Evolutionary conservation across 2,797 vertebrate genomes (phyloP).

Genomic region (Periophthalmus magnuspinnatus): DNA sequence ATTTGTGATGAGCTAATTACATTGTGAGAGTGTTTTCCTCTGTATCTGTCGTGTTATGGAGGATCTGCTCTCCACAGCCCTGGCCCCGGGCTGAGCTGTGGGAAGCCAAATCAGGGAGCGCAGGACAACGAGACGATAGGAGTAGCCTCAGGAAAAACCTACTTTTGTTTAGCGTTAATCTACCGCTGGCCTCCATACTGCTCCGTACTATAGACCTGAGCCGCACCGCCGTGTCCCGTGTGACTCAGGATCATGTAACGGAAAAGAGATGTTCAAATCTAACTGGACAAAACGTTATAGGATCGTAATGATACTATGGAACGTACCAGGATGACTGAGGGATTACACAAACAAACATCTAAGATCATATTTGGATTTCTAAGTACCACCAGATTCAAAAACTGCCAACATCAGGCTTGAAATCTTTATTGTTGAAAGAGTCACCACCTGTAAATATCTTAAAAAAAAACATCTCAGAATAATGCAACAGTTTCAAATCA

Average conservation of each 20-base stretch:
- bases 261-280: too few species aligned
- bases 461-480: too few species aligned
- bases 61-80: conserved; percentile 42
- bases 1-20: conserved; percentile 24
- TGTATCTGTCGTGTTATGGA: conserved; percentile 27
- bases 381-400: too few species aligned
- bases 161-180: conserved; percentile 8
- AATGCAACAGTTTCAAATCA: too few species aligned
- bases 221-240: conserved; percentile 30
- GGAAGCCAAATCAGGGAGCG: conserved; percentile 45
- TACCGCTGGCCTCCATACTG: conserved; percentile 42
- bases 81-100: conserved; percentile 45
- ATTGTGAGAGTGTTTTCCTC: conserved; percentile 24
- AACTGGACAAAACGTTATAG: too few species aligned
- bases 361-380: too few species aligned
- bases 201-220: conserved; percentile 38
- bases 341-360: too few species aligned
- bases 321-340: too few species aligned
- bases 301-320: too few species aligned
- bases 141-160: conserved; percentile 42
- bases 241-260: conserved; percentile 34
- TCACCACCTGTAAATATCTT: too few species aligned
- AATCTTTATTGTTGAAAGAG: too few species aligned
- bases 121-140: conserved; percentile 20
- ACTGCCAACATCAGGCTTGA: too few species aligned